A percentile compares a stretch with the other conserved stretches of the same genome.
Conservation (phyloP, 2,888 invertebrate species). For the Philaethria dido region DNA sequence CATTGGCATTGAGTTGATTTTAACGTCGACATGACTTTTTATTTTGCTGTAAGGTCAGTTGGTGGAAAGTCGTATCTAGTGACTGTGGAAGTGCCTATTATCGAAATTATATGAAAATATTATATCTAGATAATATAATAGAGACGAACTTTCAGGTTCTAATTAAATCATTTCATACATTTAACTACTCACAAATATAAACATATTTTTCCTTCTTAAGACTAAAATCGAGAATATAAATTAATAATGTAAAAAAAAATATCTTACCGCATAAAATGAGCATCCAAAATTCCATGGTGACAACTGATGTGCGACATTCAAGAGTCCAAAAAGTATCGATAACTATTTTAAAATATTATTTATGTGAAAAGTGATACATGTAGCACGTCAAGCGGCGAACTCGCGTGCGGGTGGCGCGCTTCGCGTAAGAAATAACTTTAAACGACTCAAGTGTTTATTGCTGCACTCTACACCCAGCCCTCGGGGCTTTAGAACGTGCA, state of each 20-base stretch:
- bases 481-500: constrained; percentile 29
- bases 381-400: constrained; percentile 50
- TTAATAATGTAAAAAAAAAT: constrained; percentile 35
- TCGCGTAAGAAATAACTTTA: constrained; percentile 66
- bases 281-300: constrained; percentile 62
- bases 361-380: constrained; percentile 50
- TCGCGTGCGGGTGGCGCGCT: constrained; percentile 72
- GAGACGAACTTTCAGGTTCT: background rate
- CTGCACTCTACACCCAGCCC: constrained; percentile 35
- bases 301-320: constrained; percentile 41
- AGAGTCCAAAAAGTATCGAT: constrained; percentile 30
- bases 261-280: constrained; percentile 71
- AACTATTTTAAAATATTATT: constrained; percentile 43
- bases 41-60: constrained; percentile 39
- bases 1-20: constrained; percentile 42
- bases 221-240: background rate
- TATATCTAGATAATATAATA: background rate
- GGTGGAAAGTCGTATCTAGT: constrained; percentile 30
- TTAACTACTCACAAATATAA: background rate
- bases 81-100: background rate
- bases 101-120: background rate
- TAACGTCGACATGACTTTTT: constrained; percentile 38
- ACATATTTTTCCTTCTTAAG: background rate
- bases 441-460: constrained; percentile 43
- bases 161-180: background rate